Percentiles rank a stretch among this genome's conserved stretches.
These are phyloP conservation scores for Leptinotarsa rubiginosa DNA, from an alignment of 2,888 invertebrate genomes.

Conservation along the genomic window DNA sequence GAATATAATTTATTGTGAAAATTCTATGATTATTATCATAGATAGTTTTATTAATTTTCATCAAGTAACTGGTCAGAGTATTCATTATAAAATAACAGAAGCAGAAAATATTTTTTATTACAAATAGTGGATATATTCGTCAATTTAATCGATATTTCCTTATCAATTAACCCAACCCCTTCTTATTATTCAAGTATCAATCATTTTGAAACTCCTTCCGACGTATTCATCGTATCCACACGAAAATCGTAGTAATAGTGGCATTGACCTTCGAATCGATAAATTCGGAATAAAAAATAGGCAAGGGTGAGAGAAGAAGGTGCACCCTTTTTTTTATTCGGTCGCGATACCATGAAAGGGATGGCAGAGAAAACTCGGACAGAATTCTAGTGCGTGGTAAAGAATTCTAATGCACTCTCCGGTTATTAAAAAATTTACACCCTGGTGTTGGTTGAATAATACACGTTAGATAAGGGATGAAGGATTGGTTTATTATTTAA, in stretches of 20 bases:
- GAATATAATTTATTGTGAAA: too few species aligned
- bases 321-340: conserved; percentile 49
- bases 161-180: background rate
- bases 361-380: conserved; percentile 27
- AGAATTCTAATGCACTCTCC: conserved; percentile 36
- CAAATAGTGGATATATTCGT: too few species aligned
- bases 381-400: conserved; percentile 8
- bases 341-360: conserved; percentile 38
- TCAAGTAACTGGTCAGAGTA: too few species aligned
- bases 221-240: conserved; percentile 39
- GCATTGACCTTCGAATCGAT: conserved; percentile 55
- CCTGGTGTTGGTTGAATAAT: background rate
- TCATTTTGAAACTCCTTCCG: conserved; percentile 28
- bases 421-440: conserved; percentile 37
- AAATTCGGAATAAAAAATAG: conserved; percentile 52
- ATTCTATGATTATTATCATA: too few species aligned
- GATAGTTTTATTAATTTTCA: too few species aligned
- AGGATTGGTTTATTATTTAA: conserved; percentile 5
- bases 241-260: conserved; percentile 48
- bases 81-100: too few species aligned
- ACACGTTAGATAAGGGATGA: conserved; percentile 8
- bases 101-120: too few species aligned
- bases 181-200: background rate
- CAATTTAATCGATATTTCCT: too few species aligned
- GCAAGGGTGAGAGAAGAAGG: conserved; percentile 48